Evolutionary conservation across 2,797 vertebrate genomes (phyloP), one percentile per base, ranked within the genome.

Genomic region (Myotis pilosus): DNA sequence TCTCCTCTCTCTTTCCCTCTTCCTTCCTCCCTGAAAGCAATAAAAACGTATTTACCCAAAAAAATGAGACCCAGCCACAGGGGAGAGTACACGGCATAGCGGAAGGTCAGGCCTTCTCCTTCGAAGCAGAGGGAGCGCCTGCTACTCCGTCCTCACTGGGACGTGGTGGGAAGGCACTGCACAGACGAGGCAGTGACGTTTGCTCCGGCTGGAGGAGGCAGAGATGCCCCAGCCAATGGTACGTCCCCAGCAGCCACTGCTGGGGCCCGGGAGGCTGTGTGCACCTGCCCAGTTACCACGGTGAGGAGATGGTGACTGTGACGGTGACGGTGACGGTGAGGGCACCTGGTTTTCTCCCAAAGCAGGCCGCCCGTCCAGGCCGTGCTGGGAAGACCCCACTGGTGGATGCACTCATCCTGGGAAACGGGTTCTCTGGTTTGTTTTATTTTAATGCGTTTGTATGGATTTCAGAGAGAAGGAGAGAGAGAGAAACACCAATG

Each of bases 231-330:
- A 68, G n/a, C 6, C 38, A 28, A n/a, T n/a, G n/a, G n/a, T n/a
- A n/a, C n/a, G n/a, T n/a, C 19, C 19, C 9, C 33, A 68, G n/a
- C 33, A 68, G n/a, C 6, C 38, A 28, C 17, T 51, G 62, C 62
- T 8, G 30, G 30, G 28, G 62, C 7, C 62, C 62, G 9, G 41
- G 41, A 30, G 44, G 11, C 44, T 30, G 19, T 44, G 25, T 20
- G 2, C 1, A 2, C 20, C 33, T 71, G 71, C 41, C 44, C 30
- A 17, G 30, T 30, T 30, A 47, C 28, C 13, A 7, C 1, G 0
- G 2, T 15, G 5, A 11, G 28, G 57, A 28, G 60, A 2, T 30
- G 25, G 12, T 62, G 60, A 41, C 38, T 36, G 38, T 23, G 68
- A 72, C 13, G 36, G 36, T n/a, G n/a, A n/a, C n/a, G n/a, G n/a